A percentile compares a stretch with the other conserved stretches of the same genome.
Conservation (phyloP, 2,113 vertebrate species). For the Ptilonorhynchus violaceus region DNA sequence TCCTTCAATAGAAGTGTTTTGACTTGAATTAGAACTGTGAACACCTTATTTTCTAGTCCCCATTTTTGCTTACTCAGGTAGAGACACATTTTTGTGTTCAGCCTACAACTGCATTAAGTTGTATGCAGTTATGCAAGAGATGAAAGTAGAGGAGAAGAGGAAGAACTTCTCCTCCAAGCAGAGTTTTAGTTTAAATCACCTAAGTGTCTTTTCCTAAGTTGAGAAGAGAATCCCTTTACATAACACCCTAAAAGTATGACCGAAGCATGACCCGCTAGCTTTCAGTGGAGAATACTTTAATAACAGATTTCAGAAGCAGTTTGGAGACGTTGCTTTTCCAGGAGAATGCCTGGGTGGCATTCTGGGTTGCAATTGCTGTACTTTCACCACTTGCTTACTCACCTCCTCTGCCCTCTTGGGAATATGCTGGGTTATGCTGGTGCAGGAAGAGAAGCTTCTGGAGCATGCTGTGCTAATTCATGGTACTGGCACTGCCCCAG, state of each 20-base stretch:
- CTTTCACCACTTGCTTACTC: not conserved
- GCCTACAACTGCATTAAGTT: not conserved
- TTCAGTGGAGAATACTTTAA: not conserved
- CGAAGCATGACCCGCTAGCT: not conserved
- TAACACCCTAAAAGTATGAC: not conserved
- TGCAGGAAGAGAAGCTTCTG: not conserved
- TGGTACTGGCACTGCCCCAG: not conserved
- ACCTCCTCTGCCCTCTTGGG: slow-evolving; percentile 11
- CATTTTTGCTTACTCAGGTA: not conserved
- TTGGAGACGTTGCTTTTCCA: not conserved
- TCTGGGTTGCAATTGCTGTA: not conserved
- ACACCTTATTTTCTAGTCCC: not conserved
- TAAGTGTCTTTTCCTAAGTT: not conserved
- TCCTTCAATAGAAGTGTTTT: not conserved
- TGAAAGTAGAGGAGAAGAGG: not conserved
- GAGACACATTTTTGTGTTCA: not conserved
- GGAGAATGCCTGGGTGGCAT: not conserved
- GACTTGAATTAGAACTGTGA: not conserved
- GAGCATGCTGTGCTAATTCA: not conserved
- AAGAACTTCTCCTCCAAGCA: not conserved
- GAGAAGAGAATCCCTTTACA: not conserved
- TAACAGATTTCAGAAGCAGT: not conserved
- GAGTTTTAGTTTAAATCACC: not conserved
- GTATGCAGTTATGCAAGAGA: not conserved
- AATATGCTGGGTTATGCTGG: not conserved